A percentile compares a stretch with the other conserved stretches of the same genome.
Evolutionary conservation across 2,797 vertebrate genomes (phyloP).

Genomic region (Bovichtus diacanthus): DNA sequence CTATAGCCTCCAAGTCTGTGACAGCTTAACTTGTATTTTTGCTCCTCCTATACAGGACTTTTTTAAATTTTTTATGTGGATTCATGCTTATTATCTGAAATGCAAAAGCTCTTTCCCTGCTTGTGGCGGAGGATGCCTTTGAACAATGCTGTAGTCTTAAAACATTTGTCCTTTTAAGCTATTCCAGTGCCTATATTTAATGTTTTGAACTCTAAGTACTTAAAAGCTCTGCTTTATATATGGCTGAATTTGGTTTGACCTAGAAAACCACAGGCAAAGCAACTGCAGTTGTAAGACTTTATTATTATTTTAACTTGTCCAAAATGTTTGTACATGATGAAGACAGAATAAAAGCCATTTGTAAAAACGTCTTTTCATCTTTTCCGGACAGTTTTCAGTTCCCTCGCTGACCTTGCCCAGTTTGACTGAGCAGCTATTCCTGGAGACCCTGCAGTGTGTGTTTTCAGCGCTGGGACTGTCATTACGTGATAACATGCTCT

Average conservation of each 20-base stretch:
- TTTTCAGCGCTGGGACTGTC: conserved; percentile 56
- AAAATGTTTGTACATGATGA: conserved; percentile 73
- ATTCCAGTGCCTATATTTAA: conserved; percentile 80
- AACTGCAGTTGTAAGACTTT: conserved; percentile 52
- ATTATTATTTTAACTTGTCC: conserved; percentile 56
- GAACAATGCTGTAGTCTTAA: conserved; percentile 76
- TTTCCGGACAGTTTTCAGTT: conserved; percentile 33
- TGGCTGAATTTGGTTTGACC: conserved; percentile 63
- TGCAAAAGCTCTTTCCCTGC: conserved; percentile 67
- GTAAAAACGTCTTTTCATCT: conserved; percentile 32
- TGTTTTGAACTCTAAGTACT: conserved; percentile 72
- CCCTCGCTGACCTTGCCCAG: background rate
- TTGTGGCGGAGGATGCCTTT: conserved; percentile 67
- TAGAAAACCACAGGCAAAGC: conserved; percentile 47
- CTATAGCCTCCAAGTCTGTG: conserved; percentile 76
- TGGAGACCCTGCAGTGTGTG: conserved; percentile 42
- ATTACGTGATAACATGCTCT: conserved; percentile 66
- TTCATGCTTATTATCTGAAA: conserved; percentile 81
- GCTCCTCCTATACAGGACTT: conserved; percentile 71
- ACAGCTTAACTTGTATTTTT: conserved; percentile 77
- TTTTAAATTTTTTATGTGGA: conserved; percentile 69
- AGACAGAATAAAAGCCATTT: conserved; percentile 74
- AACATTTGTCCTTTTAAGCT: conserved; percentile 75
- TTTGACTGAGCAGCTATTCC: conserved; percentile 54
- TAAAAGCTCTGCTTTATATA: conserved; percentile 65